Conservation (phyloP, 2,888 invertebrate species). For the Mechanitis messenoides region DNA sequence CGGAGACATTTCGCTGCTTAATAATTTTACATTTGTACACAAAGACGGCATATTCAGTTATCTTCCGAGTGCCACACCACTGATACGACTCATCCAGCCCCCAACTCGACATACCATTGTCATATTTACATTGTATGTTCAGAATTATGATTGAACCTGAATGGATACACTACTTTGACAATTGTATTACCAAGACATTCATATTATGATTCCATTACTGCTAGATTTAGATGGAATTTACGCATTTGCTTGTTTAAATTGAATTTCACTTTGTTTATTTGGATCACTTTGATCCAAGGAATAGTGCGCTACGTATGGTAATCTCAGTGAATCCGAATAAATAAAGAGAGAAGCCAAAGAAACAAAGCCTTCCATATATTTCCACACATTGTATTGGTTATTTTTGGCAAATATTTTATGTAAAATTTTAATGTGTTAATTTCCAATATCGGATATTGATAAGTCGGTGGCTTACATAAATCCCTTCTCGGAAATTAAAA, state of each 20-base stretch:
- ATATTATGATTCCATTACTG: conserved; percentile 23
- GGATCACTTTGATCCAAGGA: conserved; percentile 23
- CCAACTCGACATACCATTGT: conserved; percentile 64
- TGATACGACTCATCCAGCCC: conserved; percentile 63
- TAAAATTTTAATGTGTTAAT: conserved; percentile 9
- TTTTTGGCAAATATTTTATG: neutral
- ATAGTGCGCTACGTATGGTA: conserved; percentile 18
- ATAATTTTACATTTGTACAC: conserved; percentile 70
- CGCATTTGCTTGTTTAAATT: conserved; percentile 13
- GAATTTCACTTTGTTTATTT: conserved; percentile 20
- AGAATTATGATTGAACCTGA: conserved; percentile 67
- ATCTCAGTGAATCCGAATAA: conserved; percentile 18
- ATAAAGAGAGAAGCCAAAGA: conserved; percentile 14
- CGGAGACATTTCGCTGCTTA: conserved; percentile 61
- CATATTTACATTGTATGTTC: conserved; percentile 73
- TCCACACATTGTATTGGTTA: conserved; percentile 4
- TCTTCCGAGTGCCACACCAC: conserved; percentile 68
- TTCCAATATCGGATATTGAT: conserved; percentile 8
- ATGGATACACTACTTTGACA: conserved; percentile 27
- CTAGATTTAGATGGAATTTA: conserved; percentile 14
- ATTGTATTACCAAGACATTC: conserved; percentile 13
- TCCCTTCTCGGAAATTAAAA: conserved; percentile 30
- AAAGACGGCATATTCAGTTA: conserved; percentile 67
- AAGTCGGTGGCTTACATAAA: conserved; percentile 15
- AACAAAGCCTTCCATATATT: conserved; percentile 7